Evolutionary conservation across 1,140 invertebrate species (phyloP).

Genomic region (Aphis gossypii): DNA sequence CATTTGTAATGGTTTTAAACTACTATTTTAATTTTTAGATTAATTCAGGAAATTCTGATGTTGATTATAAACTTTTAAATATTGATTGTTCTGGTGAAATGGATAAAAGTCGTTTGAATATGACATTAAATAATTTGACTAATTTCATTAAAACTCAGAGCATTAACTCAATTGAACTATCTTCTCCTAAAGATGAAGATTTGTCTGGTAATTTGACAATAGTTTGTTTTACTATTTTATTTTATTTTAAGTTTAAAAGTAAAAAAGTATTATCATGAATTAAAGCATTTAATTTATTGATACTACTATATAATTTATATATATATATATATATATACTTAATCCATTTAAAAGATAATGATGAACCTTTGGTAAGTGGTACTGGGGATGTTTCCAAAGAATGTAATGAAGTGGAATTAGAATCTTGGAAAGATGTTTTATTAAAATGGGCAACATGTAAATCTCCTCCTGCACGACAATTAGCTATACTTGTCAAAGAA

Average conservation of each 20-base stretch:
- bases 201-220: constrained; percentile 72
- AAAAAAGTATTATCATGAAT: background rate
- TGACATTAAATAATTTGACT: constrained; percentile 73
- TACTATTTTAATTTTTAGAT: constrained; percentile 31
- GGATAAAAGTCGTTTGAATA: constrained; percentile 77
- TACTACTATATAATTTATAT: background rate
- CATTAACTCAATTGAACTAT: constrained; percentile 76
- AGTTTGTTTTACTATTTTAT: background rate
- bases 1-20: background rate
- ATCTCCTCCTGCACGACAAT: constrained; percentile 77
- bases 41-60: constrained; percentile 62
- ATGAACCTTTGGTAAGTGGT: constrained; percentile 95
- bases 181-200: constrained; percentile 74
- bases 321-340: background rate
- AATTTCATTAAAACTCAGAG: constrained; percentile 78
- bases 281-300: background rate
- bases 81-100: constrained; percentile 86
- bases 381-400: constrained; percentile 96
- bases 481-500: constrained; percentile 79
- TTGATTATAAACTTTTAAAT: constrained; percentile 80
- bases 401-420: constrained; percentile 89
- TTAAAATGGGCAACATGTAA: constrained; percentile 76
- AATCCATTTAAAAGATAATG: constrained; percentile 72
- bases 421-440: constrained; percentile 91
- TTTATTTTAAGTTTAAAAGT: background rate